Evolutionary conservation across 1,140 invertebrate genomes (phyloP), one percentile per base, ranked within the genome.

Genomic region (Armadillidium nasatum): DNA sequence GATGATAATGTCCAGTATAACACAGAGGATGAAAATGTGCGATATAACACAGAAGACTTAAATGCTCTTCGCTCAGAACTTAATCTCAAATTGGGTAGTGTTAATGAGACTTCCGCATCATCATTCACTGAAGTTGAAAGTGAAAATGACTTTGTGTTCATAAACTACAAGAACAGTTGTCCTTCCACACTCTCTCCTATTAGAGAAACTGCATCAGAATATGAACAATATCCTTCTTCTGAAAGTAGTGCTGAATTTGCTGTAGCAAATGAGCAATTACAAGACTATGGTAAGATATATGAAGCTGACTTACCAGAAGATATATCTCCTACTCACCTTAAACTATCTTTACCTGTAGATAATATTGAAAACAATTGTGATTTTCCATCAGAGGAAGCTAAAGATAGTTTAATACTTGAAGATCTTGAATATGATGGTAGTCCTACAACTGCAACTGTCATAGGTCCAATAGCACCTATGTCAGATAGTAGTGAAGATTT

Each of bases 31-130:
- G 73, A 75, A 7, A 33, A 60, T 19, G 60, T 75, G 9, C 54
- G 73, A n/a, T 75, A 67, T 67, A 68, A 67, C 44, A 60, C 73
- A 10, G 73, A 75, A 15, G 73, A 75, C 67, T 44, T 75, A 13
- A 68, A 75, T 21, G 73, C 73, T 33, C 33, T 75, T 19, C 7
- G 73, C 2, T 60, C 73, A n/a, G 73, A 75, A 54, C 60, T 75
- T 44, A 60, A 44, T 0, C 73, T 75, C 4, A 75, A 75, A 21
- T 67, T 75, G 19, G 50, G 50, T 19, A 19, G 19, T 7, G 19
- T 7, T 60, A 60, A 60, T 19, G 50, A 60, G 3, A 3, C 11
- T 3, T 19, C 11, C 11, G 7, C 50, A 19, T 19, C 19, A 60
- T 13, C 11, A 15, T 15, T 15, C 50, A 60, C 1, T 19, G 50